Base-by-base conservation (phyloP, 1,140 invertebrate species). In the Coptotermes formosanus region DNA sequence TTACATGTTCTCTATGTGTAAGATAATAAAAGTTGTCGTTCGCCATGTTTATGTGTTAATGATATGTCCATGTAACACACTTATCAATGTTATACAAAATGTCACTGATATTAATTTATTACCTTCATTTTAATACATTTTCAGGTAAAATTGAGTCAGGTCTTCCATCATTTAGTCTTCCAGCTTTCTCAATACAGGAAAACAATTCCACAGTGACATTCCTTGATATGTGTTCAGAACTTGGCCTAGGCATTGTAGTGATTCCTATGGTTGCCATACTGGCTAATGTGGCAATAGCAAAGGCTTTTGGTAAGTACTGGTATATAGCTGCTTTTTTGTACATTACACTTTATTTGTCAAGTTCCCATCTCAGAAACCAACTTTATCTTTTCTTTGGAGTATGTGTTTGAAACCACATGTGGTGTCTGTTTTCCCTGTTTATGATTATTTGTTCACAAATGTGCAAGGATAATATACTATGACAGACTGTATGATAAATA, bases 271-370 rank as follows among this genome's bases (percentile, higher is more conserved):
- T 97, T 16, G 94, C 94, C 25, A 93, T 96, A 69, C 91, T 96
- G 82, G 95, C 95, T 45, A 96, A 96, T 88, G 94, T 96, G 16
- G 95, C 96, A 3, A 96, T 96, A 86, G 95, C 95, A 4, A 97
- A 96, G 91, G 94, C 94, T 85, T 96, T 96, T 88, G 92, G 94
- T 95, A 91, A 93, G 91, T 91, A 19, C 52, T 21, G 19, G 14
- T 55, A 19, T 55, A 55, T 55, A 38, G 38, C 38, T 2, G 52
- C 3, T 55, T 55, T 2, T 55, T 55, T 55, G 52, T 48, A 48
- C 11, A 48, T 48, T 48, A 48, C 45, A 48, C 45, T 7, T 48
- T 48, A 16, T 48, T 48, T 3, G 45, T 19, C 52, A 55, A 55
- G 52, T 19, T 4, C 14, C 14, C 19, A 16, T 21, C 14, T 55